A percentile compares a stretch with the other conserved stretches of the same genome.
Evolutionary conservation across 2,113 vertebrate genomes (phyloP).

Genomic region (Neolamprologus brichardi): DNA sequence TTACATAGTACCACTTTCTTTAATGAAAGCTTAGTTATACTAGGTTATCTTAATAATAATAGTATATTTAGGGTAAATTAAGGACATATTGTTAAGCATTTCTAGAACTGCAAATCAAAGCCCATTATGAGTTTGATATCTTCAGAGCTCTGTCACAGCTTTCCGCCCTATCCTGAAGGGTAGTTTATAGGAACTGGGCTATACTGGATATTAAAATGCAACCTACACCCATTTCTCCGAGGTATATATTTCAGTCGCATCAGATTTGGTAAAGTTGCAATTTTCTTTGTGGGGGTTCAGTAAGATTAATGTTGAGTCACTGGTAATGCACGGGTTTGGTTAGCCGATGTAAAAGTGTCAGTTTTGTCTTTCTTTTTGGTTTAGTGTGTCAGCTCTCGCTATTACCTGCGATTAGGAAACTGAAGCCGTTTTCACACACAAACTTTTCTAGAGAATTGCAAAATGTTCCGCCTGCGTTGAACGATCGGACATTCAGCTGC

Average conservation of each 20-base stretch:
- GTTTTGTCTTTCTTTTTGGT: neutral
- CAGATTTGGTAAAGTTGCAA: neutral
- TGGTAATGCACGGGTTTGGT: neutral
- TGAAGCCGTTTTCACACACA: neutral
- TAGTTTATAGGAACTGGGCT: neutral
- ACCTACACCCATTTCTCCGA: fast-evolving
- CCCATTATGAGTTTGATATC: neutral
- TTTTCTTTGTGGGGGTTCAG: neutral
- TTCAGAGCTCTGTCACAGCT: neutral
- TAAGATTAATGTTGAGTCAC: neutral
- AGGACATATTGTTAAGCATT: neutral
- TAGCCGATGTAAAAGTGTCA: neutral
- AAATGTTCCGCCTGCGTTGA: neutral
- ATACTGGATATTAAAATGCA: neutral
- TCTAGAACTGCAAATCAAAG: neutral
- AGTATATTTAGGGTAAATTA: neutral
- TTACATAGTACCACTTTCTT: neutral
- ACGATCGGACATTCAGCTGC: neutral
- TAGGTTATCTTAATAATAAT: neutral
- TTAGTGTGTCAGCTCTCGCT: neutral
- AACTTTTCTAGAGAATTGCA: fast-evolving
- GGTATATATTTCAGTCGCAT: neutral
- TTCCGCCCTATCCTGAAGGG: neutral
- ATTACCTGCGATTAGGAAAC: neutral
- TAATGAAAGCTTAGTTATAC: neutral